Evolutionary conservation across 2,888 invertebrate genomes (phyloP).

Genomic region (Lithodes maja): DNA sequence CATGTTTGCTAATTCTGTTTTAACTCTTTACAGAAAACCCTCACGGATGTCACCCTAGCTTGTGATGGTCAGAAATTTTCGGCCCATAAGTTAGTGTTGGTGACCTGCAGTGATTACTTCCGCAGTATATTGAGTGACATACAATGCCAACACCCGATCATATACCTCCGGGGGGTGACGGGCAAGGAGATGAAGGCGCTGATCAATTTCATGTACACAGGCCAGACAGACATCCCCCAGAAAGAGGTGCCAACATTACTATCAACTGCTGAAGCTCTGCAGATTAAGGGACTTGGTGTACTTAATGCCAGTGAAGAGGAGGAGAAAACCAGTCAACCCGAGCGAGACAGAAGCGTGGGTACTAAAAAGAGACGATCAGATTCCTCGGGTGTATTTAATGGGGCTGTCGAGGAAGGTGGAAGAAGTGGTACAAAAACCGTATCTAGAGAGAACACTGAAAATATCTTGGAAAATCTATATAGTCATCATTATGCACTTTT

Average conservation of each 20-base stretch:
- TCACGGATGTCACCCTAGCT: conserved; percentile 68
- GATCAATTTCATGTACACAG: conserved; percentile 70
- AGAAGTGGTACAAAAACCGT: conserved; percentile 26
- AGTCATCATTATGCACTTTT: conserved; percentile 56
- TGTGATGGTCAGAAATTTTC: conserved; percentile 69
- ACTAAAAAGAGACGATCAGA: conserved; percentile 41
- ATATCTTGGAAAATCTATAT: conserved; percentile 53
- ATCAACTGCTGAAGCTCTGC: conserved; percentile 65
- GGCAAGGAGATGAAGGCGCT: conserved; percentile 67
- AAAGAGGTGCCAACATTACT: conserved; percentile 65
- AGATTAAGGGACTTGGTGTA: conserved; percentile 69
- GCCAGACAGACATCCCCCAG: conserved; percentile 65
- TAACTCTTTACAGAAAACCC: conserved; percentile 61
- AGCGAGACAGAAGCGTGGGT: conserved; percentile 28
- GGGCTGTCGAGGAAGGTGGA: conserved; percentile 33
- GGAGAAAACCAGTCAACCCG: not conserved
- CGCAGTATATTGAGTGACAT: conserved; percentile 62
- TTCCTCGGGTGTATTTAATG: conserved; percentile 31
- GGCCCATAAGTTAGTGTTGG: conserved; percentile 67
- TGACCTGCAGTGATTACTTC: conserved; percentile 70
- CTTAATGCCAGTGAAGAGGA: conserved; percentile 46
- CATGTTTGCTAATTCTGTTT: no score
- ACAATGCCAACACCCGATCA: conserved; percentile 69
- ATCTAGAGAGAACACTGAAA: conserved; percentile 10
- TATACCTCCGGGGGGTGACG: conserved; percentile 65